Conservation (phyloP, 1,140 invertebrate species). For the Drosophila pallidifrons region DNA sequence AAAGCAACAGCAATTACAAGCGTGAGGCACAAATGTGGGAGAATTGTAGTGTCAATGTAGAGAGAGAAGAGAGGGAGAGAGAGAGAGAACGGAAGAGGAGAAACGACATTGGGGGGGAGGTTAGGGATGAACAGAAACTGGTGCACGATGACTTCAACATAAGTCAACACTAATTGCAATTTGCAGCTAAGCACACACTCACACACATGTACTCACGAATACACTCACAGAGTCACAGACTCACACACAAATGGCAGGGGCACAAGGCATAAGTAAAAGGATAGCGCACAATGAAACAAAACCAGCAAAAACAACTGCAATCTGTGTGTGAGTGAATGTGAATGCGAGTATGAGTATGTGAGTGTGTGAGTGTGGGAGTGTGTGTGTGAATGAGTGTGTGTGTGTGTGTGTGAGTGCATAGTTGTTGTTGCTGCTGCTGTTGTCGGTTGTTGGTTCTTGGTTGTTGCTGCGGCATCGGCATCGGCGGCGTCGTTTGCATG, state of each 20-base stretch:
- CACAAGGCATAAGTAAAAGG: conserved; percentile 38
- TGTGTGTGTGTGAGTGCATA: conserved; percentile 25
- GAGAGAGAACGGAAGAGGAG: not conserved
- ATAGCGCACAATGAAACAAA: conserved; percentile 41
- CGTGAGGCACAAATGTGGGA: not conserved
- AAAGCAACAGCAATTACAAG: conserved; percentile 30
- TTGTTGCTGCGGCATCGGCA: conserved; percentile 23
- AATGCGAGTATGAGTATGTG: conserved; percentile 19
- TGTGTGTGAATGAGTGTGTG: conserved; percentile 1
- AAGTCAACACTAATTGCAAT: conserved; percentile 83
- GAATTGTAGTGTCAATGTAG: not conserved
- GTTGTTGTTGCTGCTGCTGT: conserved; percentile 31
- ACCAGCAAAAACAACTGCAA: conserved; percentile 42
- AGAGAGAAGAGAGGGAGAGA: not conserved
- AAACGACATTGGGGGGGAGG: conserved; percentile 26
- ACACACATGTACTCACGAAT: conserved; percentile 10
- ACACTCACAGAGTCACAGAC: not conserved
- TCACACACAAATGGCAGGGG: conserved; percentile 2
- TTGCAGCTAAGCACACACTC: conserved; percentile 61
- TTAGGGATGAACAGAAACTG: conserved; percentile 45
- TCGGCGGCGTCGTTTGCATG: conserved; percentile 30
- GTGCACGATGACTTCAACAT: conserved; percentile 64
- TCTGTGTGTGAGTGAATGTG: conserved; percentile 15
- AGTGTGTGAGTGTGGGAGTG: conserved; percentile 19
- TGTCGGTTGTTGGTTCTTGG: conserved; percentile 33